Base-by-base conservation (phyloP, 2,797 vertebrate genomes). In the Phrynocephalus forsythii region DNA sequence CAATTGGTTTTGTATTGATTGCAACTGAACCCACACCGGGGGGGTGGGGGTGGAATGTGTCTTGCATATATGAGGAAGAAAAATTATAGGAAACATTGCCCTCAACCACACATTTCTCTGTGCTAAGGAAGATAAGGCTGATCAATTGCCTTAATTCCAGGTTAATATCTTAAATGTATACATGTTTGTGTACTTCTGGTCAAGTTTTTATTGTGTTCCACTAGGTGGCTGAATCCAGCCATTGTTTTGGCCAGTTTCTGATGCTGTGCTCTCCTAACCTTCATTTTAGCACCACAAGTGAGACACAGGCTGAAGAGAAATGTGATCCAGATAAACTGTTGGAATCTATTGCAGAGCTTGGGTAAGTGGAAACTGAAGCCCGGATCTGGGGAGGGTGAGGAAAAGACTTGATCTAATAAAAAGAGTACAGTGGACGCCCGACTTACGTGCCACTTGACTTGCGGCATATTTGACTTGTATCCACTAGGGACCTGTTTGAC, bases 321-420 rank as follows among this genome's bases (percentile, higher is more conserved):
- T 95, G 85, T 86, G 96, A 97, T 76, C 93, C 50, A 15, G 96
- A 96, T 69, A 96, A 94, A 79, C 94, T 97, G 18, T 66, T 96
- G 83, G 95, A 96, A 86, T 97, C 96, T 84, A 89, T 97, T 22
- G 90, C 94, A 91, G 96, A 97, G 94, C 96, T 97, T 90, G 95
- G 96, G 97, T 97, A 96, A 94, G 9, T 68, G 28, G 63, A 80
- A 8, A 1, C 22, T 50, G 16, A n/a, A 30, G 4, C 26, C 11
- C 84, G 16, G 20, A 4, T 52, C 66, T 50, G 44, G n/a, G 30
- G 50, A 20, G 6, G 3, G 66, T 82, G 26, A 77, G 60, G 38
- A 38, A n/a, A 56, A 84, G 20, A 11, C 9, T 48, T 75, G 9
- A 26, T 22, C 30, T 79, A 26, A 67, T 38, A 15, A 44, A 38